A percentile compares a stretch with the other conserved stretches of the same genome.
These are phyloP conservation scores for Saiga tatarica DNA, from an alignment of 2,113 vertebrate species.

Conservation along the genomic window DNA sequence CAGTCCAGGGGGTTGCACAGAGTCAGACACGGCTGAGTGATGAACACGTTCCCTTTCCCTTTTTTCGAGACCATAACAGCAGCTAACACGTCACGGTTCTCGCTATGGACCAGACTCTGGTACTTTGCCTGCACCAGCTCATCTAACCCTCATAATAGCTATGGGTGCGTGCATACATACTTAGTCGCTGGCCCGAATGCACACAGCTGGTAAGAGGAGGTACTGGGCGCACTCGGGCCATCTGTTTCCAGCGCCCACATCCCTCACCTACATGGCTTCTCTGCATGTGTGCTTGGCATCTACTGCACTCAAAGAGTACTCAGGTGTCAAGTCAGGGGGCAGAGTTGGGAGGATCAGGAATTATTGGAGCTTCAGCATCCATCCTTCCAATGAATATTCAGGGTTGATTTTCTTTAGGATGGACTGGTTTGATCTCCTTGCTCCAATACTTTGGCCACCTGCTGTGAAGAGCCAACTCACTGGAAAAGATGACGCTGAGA, in stretches of 20 bases:
- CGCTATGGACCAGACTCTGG: not conserved
- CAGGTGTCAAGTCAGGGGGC: not conserved
- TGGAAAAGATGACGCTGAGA: not conserved
- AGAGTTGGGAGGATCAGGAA: not conserved
- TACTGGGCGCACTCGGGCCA: not conserved
- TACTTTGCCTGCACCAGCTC: not conserved
- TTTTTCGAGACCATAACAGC: not conserved
- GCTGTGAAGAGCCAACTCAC: not conserved
- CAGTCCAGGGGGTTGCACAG: not conserved
- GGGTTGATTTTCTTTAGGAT: not conserved
- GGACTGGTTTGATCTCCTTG: not conserved
- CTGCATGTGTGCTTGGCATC: not conserved
- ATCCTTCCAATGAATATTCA: not conserved
- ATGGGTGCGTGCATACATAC: rapidly evolving
- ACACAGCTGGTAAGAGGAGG: not conserved
- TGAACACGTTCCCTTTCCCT: not conserved
- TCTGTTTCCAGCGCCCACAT: not conserved
- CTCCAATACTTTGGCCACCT: not conserved
- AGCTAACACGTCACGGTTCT: not conserved
- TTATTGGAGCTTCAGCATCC: not conserved
- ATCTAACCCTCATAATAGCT: not conserved
- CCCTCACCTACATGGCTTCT: not conserved
- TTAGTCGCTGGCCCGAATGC: not conserved
- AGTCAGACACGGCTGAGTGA: not conserved
- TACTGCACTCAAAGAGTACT: not conserved